These are phyloP conservation scores for Grallaria varia DNA, from an alignment of 2,113 vertebrate species.

Conservation along the genomic window DNA sequence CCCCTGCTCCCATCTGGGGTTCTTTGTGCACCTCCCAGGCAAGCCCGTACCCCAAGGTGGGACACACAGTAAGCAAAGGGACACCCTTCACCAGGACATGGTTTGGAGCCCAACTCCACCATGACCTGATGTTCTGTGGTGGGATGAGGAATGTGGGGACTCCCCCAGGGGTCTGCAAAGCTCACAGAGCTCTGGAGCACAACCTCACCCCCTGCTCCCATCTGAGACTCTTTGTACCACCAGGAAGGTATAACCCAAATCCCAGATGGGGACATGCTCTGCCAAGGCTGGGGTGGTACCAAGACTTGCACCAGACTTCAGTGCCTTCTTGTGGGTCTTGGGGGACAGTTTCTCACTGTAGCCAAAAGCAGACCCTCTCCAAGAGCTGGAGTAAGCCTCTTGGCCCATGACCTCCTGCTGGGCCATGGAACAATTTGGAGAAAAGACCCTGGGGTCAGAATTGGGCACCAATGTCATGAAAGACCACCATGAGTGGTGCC, in stretches of 20 bases:
- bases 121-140: not conserved
- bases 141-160: not conserved
- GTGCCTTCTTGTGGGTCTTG: not conserved
- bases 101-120: not conserved
- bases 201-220: not conserved
- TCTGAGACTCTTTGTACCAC: not conserved
- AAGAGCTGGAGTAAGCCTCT: not conserved
- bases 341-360: not conserved
- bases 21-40: not conserved
- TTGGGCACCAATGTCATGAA: not conserved
- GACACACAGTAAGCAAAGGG: too few species aligned
- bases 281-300: not conserved
- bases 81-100: not conserved
- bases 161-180: not conserved
- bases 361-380: not conserved
- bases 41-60: not conserved
- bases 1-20: not conserved
- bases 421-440: not conserved
- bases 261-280: not conserved
- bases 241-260: not conserved
- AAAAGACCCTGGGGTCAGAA: not conserved
- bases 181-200: not conserved
- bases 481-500: not conserved
- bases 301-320: not conserved
- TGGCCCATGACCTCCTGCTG: accelerated